A percentile compares a stretch with the other conserved stretches of the same genome.
These are phyloP conservation scores for Branchipolynoe longqiensis DNA, from an alignment of 2,888 invertebrate species.

Conservation along the genomic window DNA sequence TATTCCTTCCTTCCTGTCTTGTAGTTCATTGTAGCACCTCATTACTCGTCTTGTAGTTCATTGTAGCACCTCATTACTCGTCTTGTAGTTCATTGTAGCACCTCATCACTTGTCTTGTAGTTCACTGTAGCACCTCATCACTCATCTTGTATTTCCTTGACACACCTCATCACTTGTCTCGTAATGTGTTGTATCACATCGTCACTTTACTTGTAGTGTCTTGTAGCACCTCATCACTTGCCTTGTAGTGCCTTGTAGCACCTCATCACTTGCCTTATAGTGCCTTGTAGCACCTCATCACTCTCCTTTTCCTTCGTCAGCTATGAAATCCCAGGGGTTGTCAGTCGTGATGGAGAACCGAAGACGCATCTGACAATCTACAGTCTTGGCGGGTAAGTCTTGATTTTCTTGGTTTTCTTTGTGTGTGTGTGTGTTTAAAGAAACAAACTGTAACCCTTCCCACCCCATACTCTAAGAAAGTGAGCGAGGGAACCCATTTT, in stretches of 20 bases:
- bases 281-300: neutral
- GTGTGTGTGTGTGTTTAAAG: no score
- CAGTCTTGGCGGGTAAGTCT: neutral
- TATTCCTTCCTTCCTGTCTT: neutral
- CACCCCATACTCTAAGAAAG: no score
- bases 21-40: neutral
- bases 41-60: neutral
- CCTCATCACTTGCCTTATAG: neutral
- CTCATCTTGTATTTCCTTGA: no score
- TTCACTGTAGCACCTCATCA: neutral
- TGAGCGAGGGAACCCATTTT: no score
- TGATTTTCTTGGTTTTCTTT: no score
- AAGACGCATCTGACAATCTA: constrained; percentile 27
- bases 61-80: neutral
- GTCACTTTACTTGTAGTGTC: no score
- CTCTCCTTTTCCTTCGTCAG: neutral
- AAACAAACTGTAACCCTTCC: no score
- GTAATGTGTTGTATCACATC: no score
- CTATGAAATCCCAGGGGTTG: neutral
- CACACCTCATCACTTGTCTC: no score
- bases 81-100: neutral
- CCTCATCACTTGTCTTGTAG: neutral
- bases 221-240: no score
- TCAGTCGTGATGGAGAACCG: neutral
- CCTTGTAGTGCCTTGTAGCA: no score